Evolutionary conservation across 30 jellyfish, hydroid and myxozoan species (phyloP).

Genomic region (Morbakka virulenta): DNA sequence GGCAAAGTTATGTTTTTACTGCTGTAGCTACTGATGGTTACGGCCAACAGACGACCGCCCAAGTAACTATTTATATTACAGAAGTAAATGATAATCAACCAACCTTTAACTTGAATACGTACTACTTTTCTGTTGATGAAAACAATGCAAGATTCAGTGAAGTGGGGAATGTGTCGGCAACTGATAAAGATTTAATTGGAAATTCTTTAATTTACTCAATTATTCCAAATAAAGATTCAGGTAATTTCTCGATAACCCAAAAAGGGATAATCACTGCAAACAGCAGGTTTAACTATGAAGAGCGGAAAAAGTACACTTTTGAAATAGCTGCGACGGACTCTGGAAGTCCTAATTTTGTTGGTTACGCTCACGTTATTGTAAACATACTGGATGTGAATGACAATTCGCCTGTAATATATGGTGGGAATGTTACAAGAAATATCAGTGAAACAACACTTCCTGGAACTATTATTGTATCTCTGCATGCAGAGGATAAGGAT

Average conservation of each 20-base stretch:
- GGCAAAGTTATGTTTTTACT: conserved; percentile 30
- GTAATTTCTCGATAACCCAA: neutral
- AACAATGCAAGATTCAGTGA: neutral
- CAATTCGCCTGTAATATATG: conserved; percentile 63
- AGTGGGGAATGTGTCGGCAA: neutral
- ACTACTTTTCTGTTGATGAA: neutral
- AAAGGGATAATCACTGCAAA: conserved; percentile 41
- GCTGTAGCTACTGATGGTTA: conserved; percentile 65
- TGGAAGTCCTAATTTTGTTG: conserved; percentile 15
- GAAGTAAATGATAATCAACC: neutral
- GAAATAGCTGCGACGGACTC: conserved; percentile 51
- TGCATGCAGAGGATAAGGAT: conserved; percentile 71
- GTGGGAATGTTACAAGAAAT: conserved; percentile 30
- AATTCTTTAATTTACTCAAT: neutral
- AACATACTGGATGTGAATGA: conserved; percentile 76
- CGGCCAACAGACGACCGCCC: conserved; percentile 1
- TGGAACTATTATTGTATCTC: conserved; percentile 68
- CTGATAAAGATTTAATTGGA: conserved; percentile 6
- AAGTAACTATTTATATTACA: neutral
- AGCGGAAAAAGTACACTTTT: conserved; percentile 41
- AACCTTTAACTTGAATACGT: neutral
- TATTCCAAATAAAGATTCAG: neutral
- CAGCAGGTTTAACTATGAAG: conserved; percentile 39
- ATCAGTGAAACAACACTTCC: conserved; percentile 63
- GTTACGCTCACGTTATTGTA: conserved; percentile 28